Evolutionary conservation across 2,113 vertebrate genomes (phyloP).

Genomic region (Zosterops pallidus): DNA sequence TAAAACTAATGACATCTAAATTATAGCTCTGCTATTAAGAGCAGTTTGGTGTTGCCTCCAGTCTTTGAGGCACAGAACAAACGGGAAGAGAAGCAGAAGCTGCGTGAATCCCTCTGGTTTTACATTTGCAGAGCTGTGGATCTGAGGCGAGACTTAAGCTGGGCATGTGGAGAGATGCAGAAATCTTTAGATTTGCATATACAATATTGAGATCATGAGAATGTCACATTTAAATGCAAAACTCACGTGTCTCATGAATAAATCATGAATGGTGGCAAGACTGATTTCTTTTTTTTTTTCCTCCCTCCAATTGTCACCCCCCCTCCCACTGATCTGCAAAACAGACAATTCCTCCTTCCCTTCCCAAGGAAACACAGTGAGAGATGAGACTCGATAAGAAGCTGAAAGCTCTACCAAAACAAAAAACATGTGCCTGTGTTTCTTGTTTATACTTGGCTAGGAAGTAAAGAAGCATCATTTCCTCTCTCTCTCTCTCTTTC

Average conservation of each 20-base stretch:
- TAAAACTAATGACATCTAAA: background rate
- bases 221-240: conserved; percentile 78
- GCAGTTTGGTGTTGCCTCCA: background rate
- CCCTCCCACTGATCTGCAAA: conserved; percentile 47
- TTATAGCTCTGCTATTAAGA: background rate
- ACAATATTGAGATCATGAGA: conserved; percentile 76
- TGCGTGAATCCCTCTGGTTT: background rate
- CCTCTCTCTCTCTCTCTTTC: background rate
- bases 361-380: conserved; percentile 52
- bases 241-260: conserved; percentile 74
- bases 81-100: background rate
- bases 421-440: conserved; percentile 61
- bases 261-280: conserved; percentile 69
- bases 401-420: conserved; percentile 58
- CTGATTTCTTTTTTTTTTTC: conserved; percentile 51
- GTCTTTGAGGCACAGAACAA: background rate
- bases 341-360: conserved; percentile 51
- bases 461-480: conserved; percentile 66
- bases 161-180: conserved; percentile 59
- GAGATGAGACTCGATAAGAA: conserved; percentile 54
- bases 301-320: conserved; percentile 18
- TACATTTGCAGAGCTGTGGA: conserved; percentile 30
- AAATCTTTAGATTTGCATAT: conserved; percentile 76
- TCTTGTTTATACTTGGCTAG: conserved; percentile 67
- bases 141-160: conserved; percentile 47